Evolutionary conservation across 2,113 vertebrate genomes (phyloP).

Genomic region (Toxostoma redivivum): DNA sequence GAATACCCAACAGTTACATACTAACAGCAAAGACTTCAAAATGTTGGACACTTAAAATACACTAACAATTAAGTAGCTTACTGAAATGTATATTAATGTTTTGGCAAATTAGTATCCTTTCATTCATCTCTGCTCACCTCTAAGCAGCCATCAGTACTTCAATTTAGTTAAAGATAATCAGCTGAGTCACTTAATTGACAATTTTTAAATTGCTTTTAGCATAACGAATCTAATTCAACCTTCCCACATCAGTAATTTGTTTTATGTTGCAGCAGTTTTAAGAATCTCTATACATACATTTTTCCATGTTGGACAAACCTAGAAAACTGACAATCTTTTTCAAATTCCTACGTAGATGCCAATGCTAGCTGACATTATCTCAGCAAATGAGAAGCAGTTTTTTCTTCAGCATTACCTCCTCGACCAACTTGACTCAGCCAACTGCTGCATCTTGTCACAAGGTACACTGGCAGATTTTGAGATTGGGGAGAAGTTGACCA

Average conservation of each 20-base stretch:
- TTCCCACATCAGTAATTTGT: neutral
- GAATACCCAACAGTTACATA: neutral
- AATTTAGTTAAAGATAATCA: neutral
- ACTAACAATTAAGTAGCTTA: neutral
- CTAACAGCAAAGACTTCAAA: neutral
- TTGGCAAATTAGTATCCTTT: neutral
- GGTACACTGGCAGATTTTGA: neutral
- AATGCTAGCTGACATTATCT: neutral
- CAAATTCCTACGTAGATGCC: neutral
- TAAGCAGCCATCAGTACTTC: neutral
- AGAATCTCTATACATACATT: neutral
- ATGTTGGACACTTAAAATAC: neutral
- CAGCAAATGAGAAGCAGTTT: neutral
- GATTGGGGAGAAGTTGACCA: neutral
- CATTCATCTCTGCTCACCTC: neutral
- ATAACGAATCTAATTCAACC: neutral
- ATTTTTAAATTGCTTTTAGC: neutral
- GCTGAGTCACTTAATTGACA: neutral
- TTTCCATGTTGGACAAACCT: neutral
- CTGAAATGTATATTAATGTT: neutral
- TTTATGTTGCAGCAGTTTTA: neutral
- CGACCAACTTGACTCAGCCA: neutral
- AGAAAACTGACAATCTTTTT: neutral
- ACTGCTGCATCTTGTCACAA: neutral
- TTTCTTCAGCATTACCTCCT: neutral